These are phyloP conservation scores for Amblyopsis hoosieri DNA, from an alignment of 2,797 vertebrate species.

Conservation along the genomic window DNA sequence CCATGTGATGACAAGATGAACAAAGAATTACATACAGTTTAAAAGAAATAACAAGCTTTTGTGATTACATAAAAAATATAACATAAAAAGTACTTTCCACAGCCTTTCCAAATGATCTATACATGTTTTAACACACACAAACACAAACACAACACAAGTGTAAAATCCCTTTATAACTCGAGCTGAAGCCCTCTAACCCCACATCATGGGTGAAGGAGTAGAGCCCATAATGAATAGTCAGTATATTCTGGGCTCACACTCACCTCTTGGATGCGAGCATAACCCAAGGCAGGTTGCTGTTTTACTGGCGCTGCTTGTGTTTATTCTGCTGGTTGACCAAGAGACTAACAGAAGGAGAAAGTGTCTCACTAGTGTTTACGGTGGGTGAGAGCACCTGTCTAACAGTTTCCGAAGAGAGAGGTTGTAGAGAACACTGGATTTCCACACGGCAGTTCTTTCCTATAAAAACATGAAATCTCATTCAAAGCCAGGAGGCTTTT, in stretches of 20 bases:
- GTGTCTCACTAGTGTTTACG: conserved; percentile 53
- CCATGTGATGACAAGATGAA: no score
- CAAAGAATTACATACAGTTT: no score
- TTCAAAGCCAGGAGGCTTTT: conserved; percentile 45
- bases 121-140: not conserved
- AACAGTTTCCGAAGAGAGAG: conserved; percentile 17
- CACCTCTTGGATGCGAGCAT: not conserved
- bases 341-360: conserved; percentile 51
- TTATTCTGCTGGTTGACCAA: conserved; percentile 36
- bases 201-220: conserved; percentile 27
- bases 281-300: conserved; percentile 12
- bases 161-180: conserved; percentile 29
- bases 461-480: conserved; percentile 25
- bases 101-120: no score
- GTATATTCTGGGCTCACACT: not conserved
- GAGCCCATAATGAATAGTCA: conserved; percentile 13
- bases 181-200: conserved; percentile 20
- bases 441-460: conserved; percentile 30
- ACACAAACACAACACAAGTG: conserved; percentile 1
- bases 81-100: no score
- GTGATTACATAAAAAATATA: no score
- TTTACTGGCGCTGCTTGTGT: conserved; percentile 30
- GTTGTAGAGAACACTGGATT: conserved; percentile 37
- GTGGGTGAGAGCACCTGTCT: conserved; percentile 24
- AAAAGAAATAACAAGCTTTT: no score